phyloP scores from a whole-genome alignment of 2,113 vertebrate genomes.

The Thomomys bottae region DNA sequence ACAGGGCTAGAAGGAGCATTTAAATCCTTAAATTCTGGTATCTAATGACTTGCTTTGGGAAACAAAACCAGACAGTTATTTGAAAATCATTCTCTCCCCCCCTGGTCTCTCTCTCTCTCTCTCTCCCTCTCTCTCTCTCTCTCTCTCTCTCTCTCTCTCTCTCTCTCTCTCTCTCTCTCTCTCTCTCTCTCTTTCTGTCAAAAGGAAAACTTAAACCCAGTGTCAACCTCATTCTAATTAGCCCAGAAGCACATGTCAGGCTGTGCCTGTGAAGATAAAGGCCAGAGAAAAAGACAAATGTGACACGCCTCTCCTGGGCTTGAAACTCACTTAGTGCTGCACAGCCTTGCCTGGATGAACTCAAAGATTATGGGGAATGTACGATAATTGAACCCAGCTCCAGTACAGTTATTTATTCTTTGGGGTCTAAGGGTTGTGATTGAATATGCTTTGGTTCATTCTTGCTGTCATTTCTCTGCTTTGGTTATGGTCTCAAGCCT shows the following conservation, averaged over 20 bases:
- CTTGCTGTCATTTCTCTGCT: conserved; percentile 57
- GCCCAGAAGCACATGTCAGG: conserved; percentile 51
- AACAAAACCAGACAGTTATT: conserved; percentile 42
- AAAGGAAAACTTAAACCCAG: conserved; percentile 47
- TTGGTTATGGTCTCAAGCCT: conserved; percentile 23
- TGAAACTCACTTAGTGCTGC: background rate
- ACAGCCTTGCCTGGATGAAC: background rate
- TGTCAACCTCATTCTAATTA: conserved; percentile 62
- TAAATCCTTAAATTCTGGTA: conserved; percentile 46
- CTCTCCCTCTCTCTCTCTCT: too few species aligned
- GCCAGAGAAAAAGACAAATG: background rate
- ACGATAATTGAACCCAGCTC: background rate
- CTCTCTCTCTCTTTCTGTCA: background rate
- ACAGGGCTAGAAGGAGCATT: background rate
- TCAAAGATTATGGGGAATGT: background rate
- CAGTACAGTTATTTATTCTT: conserved; percentile 51
- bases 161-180: too few species aligned
- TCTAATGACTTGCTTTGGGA: background rate
- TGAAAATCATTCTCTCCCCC: conserved; percentile 43
- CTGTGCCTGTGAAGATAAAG: conserved; percentile 52
- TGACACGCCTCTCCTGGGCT: background rate
- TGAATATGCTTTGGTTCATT: conserved; percentile 59
- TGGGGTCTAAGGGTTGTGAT: conserved; percentile 47
- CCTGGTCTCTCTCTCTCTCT: too few species aligned
- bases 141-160: too few species aligned